phyloP scores from a whole-genome alignment of 1,140 invertebrate genomes.

The Marisa cornuarietis region DNA sequence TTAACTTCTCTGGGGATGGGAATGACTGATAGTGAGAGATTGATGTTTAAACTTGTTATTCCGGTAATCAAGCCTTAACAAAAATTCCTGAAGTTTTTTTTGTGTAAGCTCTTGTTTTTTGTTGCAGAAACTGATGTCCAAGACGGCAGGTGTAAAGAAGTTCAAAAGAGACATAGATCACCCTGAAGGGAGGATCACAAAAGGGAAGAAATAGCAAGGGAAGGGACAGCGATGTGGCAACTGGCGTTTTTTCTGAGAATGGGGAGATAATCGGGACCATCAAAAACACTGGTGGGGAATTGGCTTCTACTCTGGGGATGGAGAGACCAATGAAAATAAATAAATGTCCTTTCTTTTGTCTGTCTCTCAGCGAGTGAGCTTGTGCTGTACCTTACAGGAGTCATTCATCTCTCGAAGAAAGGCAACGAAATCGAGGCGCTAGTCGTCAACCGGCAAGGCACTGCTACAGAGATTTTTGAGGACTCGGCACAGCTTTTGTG shows the following conservation, averaged over 20 bases:
- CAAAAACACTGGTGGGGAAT: not conserved
- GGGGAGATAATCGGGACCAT: not conserved
- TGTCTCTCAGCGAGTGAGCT: too few species aligned
- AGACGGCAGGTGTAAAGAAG: not conserved
- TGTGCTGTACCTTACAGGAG: too few species aligned
- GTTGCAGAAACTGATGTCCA: not conserved
- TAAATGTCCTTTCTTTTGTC: too few species aligned
- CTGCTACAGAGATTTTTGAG: too few species aligned
- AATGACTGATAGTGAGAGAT: not conserved
- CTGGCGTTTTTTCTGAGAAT: too few species aligned
- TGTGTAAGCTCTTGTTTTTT: not conserved
- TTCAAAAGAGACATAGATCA: not conserved
- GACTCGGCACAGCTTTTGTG: too few species aligned
- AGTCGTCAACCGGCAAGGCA: too few species aligned
- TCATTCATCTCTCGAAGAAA: too few species aligned
- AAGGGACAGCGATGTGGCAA: too few species aligned
- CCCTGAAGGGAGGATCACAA: not conserved
- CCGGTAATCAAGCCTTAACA: not conserved
- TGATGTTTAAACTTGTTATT: not conserved
- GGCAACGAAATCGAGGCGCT: too few species aligned
- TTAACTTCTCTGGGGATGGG: not conserved
- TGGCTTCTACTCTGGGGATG: not conserved
- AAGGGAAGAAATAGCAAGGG: not conserved
- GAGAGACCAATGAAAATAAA: not conserved
- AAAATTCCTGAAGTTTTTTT: not conserved